These are phyloP conservation scores for Drosophila mauritiana DNA, from an alignment of 1,140 invertebrate genomes.

Conservation along the genomic window DNA sequence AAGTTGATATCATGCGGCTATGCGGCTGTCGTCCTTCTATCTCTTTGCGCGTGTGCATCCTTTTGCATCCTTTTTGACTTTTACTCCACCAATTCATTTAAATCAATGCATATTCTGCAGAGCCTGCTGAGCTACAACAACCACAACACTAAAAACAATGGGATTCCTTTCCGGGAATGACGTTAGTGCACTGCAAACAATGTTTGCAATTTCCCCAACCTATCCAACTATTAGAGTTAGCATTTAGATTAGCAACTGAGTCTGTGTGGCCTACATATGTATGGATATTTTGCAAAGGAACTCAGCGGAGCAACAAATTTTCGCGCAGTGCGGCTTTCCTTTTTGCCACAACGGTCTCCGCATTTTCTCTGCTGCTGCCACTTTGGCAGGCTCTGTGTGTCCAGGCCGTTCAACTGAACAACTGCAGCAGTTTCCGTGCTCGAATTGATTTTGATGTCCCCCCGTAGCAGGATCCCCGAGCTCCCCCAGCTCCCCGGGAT, in stretches of 20 bases:
- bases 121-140: conserved; percentile 31
- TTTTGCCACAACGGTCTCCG: background rate
- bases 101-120: conserved; percentile 50
- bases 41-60: conserved; percentile 21
- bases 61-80: conserved; percentile 16
- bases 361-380: background rate
- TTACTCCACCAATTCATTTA: conserved; percentile 46
- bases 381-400: conserved; percentile 29
- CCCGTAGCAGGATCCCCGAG: conserved; percentile 8
- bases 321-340: background rate
- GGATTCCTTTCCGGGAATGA: conserved; percentile 26
- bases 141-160: conserved; percentile 42
- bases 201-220: too few species aligned
- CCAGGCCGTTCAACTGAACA: conserved; percentile 70
- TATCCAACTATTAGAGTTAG: too few species aligned
- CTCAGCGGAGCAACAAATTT: background rate
- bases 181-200: conserved; percentile 9
- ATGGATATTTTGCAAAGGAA: too few species aligned
- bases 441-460: conserved; percentile 76
- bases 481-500: too few species aligned
- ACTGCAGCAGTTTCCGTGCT: conserved; percentile 78
- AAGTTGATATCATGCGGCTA: conserved; percentile 8
- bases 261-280: too few species aligned
- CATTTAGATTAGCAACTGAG: too few species aligned
- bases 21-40: conserved; percentile 1